phyloP scores from a whole-genome alignment of 2,113 vertebrate species.

The Paraplagusia blochii region DNA sequence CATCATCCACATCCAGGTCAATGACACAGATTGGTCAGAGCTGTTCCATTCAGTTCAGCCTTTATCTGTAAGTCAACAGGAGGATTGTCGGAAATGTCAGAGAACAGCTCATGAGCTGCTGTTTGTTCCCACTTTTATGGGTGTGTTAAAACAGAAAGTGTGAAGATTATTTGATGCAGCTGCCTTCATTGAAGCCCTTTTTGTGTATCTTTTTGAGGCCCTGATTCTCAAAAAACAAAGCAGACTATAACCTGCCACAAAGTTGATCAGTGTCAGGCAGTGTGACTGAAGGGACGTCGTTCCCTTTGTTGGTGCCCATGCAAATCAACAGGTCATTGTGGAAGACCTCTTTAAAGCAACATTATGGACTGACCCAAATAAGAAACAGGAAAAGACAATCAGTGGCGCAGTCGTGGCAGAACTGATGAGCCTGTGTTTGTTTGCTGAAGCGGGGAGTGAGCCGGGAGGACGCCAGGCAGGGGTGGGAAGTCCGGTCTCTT shows the following conservation, averaged over 20 bases:
- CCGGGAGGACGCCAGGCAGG: constrained; percentile 44
- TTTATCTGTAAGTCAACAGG: neutral
- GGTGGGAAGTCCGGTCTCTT: constrained; percentile 53
- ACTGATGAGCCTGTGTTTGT: constrained; percentile 66
- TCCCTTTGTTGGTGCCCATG: neutral
- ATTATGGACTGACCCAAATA: constrained; percentile 62
- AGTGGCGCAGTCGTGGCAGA: constrained; percentile 22
- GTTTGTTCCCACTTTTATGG: too few species aligned
- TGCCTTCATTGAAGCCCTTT: too few species aligned
- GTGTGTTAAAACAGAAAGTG: too few species aligned
- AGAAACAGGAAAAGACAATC: constrained; percentile 55
- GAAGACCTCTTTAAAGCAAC: constrained; percentile 45
- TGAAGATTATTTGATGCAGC: too few species aligned
- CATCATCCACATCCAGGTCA: neutral
- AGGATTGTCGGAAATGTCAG: neutral
- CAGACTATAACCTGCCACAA: neutral
- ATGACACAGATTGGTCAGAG: neutral
- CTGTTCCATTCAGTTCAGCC: neutral
- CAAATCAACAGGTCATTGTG: constrained; percentile 52
- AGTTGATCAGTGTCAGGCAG: too few species aligned
- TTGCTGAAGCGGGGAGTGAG: constrained; percentile 56
- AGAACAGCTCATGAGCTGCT: neutral
- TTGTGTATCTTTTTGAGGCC: too few species aligned
- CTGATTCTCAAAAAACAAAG: too few species aligned
- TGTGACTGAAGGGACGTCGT: neutral